These are phyloP conservation scores for Acyrthosiphon pisum DNA, from an alignment of 1,140 invertebrate species.

Conservation along the genomic window DNA sequence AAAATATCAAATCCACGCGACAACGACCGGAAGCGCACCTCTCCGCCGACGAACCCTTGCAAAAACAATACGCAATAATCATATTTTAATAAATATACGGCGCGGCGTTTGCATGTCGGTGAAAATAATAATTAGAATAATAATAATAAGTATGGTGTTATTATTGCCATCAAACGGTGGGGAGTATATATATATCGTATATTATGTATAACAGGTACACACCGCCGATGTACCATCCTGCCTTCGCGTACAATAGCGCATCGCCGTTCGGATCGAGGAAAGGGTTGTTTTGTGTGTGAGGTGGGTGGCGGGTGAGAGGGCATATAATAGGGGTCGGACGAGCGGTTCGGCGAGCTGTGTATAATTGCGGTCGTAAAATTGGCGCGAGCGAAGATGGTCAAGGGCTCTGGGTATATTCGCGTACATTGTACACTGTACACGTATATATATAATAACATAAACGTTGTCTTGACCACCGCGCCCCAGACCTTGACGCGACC, in stretches of 20 bases:
- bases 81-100: slow-evolving; percentile 21
- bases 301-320: neutral
- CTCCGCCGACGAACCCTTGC: neutral
- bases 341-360: neutral
- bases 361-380: slow-evolving; percentile 40
- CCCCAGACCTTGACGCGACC: slow-evolving; percentile 26
- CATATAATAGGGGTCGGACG: neutral
- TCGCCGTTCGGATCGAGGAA: neutral
- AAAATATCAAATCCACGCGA: neutral
- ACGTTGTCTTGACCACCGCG: neutral
- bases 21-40: neutral
- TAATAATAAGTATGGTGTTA: neutral
- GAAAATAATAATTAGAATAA: slow-evolving; percentile 28
- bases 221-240: neutral
- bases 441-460: neutral
- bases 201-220: neutral
- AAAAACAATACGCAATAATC: neutral
- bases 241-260: neutral
- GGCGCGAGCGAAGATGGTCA: slow-evolving; percentile 37
- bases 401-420: neutral
- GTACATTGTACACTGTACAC: too few species aligned
- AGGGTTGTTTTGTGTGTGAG: neutral
- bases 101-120: neutral
- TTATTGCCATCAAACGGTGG: neutral
- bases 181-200: neutral